phyloP scores from a whole-genome alignment of 2,113 vertebrate species.

The Micromys minutus region DNA sequence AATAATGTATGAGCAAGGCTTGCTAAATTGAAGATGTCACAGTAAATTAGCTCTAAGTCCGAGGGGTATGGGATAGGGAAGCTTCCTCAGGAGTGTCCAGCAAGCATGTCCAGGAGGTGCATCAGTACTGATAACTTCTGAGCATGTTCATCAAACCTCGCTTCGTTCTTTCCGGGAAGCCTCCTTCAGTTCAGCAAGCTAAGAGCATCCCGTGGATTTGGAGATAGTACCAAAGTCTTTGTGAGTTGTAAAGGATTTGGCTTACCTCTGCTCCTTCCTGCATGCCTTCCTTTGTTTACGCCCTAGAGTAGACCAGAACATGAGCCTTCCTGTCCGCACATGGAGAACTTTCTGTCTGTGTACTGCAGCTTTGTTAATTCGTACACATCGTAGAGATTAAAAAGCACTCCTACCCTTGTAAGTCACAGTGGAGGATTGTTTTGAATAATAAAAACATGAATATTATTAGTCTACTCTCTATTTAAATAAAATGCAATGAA shows the following conservation, averaged over 20 bases:
- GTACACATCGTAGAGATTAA: background rate
- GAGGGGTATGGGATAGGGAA: background rate
- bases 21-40: background rate
- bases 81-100: background rate
- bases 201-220: background rate
- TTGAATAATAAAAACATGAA: background rate
- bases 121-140: background rate
- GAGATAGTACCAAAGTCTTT: background rate
- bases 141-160: background rate
- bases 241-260: background rate
- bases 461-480: background rate
- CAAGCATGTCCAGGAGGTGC: background rate
- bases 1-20: background rate
- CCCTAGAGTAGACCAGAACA: accelerated
- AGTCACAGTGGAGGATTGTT: background rate
- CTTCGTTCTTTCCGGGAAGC: background rate
- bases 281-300: background rate
- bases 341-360: accelerated
- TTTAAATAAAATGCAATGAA: background rate
- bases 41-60: background rate
- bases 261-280: background rate
- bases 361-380: accelerated
- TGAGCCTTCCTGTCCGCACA: too few species aligned
- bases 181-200: background rate
- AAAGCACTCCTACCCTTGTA: background rate